phyloP scores from a whole-genome alignment of 2,113 vertebrate species.

The Hemiscyllium ocellatum region DNA sequence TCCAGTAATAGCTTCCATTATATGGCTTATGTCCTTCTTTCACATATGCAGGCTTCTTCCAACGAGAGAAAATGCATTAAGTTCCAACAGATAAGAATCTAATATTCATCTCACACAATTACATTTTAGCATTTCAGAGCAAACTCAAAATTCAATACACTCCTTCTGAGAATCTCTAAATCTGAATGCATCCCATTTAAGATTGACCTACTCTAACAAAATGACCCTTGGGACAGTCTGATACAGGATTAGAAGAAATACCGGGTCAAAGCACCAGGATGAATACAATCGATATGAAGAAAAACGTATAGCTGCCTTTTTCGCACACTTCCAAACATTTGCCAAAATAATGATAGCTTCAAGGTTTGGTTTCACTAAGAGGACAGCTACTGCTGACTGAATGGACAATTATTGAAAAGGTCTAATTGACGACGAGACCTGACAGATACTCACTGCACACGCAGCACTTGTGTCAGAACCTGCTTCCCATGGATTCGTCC shows the following conservation, averaged over 20 bases:
- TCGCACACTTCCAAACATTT: not conserved
- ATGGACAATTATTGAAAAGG: not conserved
- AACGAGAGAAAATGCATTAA: not conserved
- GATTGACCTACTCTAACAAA: not conserved
- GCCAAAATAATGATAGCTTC: not conserved
- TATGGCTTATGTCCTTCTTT: slow-evolving; percentile 4
- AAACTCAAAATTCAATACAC: not conserved
- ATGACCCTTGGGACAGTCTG: not conserved
- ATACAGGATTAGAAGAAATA: not conserved
- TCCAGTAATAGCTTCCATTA: slow-evolving; percentile 6
- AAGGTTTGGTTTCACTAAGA: not conserved
- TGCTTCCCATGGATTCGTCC: not conserved
- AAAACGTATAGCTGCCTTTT: not conserved
- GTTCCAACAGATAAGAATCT: not conserved
- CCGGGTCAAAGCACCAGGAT: not conserved
- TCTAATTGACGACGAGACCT: not conserved
- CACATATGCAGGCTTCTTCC: not conserved
- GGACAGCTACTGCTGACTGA: not conserved
- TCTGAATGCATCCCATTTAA: not conserved
- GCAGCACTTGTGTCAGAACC: not conserved
- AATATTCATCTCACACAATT: not conserved
- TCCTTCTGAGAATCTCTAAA: not conserved
- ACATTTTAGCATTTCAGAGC: not conserved
- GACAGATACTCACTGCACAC: not conserved
- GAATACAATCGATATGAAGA: not conserved